Base-by-base conservation (phyloP, 2,888 invertebrate genomes). In the Trissolcus brochymenae region DNA sequence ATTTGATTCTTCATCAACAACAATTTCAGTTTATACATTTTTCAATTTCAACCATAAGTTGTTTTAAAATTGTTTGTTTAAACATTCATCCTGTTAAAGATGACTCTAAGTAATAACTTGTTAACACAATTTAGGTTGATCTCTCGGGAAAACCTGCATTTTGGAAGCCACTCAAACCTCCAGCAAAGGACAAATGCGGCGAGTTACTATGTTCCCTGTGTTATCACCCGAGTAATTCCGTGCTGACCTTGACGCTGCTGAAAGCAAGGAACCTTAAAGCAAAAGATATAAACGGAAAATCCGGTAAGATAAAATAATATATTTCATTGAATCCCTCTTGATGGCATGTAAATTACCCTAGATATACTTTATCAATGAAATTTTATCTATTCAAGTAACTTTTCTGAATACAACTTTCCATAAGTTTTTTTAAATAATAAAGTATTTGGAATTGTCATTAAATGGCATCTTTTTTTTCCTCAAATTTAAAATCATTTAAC, bases 281-380 rank as follows among this genome's bases (percentile, higher is more conserved):
- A 54, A 98, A 98, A 90, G 98, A 98, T 89, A 97, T 98, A 86
- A 98, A 97, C 84, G 98, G 98, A 85, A 97, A 96, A 90, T 96
- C 96, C 89, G 96, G 96, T 95, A 89, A 90, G 90, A 75, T 64
- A 73, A 77, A 67, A 72, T 67, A 67, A 21, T 62, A 56, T 64
- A 55, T 60, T 75, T 66, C 71, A 61, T 64, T 59, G 51, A 56
- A 51, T 61, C 40, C 35, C 16, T 43, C 50, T 60, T 70, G 21
- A 61, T 17, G 21, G 21, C 40, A 71, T 61, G 57, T 66, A 66
- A 71, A 60, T 66, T 74, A 76, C 72, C 61, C 65, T 64, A 67
- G 61, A 59, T 59, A 57, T 61, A 62, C 51, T 43, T 60, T 25
- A 35, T 46, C 51, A 41, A 51, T 46, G 35, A 51, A n/a, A 50